Evolutionary conservation across 2,113 vertebrate genomes (phyloP).

Genomic region (Bathybates hornii): DNA sequence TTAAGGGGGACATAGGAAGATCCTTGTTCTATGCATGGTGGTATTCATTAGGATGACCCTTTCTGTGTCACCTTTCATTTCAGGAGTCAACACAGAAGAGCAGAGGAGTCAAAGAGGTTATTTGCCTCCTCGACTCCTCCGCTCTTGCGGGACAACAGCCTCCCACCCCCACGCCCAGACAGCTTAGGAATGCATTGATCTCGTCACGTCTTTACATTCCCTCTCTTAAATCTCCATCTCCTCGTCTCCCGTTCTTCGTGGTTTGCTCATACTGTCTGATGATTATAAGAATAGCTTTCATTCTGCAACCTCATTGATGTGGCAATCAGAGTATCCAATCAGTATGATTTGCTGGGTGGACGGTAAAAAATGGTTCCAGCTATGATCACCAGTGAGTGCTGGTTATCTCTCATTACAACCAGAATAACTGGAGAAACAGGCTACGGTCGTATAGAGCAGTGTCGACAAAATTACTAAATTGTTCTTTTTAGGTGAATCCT

Average conservation of each 20-base stretch:
- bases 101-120: conserved; percentile 45
- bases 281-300: background rate
- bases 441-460: background rate
- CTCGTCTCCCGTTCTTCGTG: background rate
- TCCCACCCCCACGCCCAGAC: conserved; percentile 1
- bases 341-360: background rate
- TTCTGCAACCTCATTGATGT: background rate
- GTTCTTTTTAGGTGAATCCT: background rate
- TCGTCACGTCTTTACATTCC: conserved; percentile 37
- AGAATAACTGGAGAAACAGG: background rate
- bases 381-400: background rate
- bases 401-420: conserved; percentile 16
- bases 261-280: background rate
- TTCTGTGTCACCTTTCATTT: conserved; percentile 59
- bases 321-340: background rate
- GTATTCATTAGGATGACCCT: conserved; percentile 60
- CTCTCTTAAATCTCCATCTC: background rate
- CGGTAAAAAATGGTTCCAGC: conserved; percentile 1
- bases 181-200: conserved; percentile 66
- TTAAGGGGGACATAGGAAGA: conserved; percentile 32
- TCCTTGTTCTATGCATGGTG: conserved; percentile 46
- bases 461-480: background rate
- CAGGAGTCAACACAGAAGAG: conserved; percentile 45
- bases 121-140: conserved; percentile 26
- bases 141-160: conserved; percentile 28